These are phyloP conservation scores for Hirtodrosophila confusa DNA, from an alignment of 2,888 invertebrate species.

Conservation along the genomic window DNA sequence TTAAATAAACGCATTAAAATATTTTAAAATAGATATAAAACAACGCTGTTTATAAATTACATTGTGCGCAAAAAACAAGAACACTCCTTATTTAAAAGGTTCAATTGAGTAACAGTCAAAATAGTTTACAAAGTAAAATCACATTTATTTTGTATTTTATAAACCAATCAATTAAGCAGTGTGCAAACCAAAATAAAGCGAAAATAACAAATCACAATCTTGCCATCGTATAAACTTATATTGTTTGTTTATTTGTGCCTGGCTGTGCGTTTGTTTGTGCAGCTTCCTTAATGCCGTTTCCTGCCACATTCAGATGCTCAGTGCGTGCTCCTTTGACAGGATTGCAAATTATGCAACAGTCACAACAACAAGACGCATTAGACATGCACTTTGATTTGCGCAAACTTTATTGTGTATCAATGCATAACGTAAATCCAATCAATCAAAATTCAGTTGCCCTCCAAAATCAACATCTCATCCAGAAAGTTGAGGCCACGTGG, in stretches of 20 bases:
- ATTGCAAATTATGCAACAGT: conserved; percentile 71
- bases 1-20: too few species aligned
- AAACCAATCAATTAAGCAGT: too few species aligned
- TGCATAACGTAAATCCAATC: conserved; percentile 36
- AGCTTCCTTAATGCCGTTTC: conserved; percentile 39
- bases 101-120: too few species aligned
- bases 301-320: conserved; percentile 41
- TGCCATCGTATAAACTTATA: conserved; percentile 20
- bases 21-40: too few species aligned
- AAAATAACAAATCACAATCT: too few species aligned
- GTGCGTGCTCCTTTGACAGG: conserved; percentile 42
- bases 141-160: too few species aligned
- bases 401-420: conserved; percentile 64
- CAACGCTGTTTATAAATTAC: too few species aligned
- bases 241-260: conserved; percentile 18
- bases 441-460: conserved; percentile 83
- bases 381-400: conserved; percentile 71
- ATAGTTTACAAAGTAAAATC: too few species aligned
- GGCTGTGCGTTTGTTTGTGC: conserved; percentile 18
- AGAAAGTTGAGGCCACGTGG: conserved; percentile 87
- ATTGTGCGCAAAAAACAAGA: too few species aligned
- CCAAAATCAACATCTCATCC: conserved; percentile 83
- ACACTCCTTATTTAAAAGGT: too few species aligned
- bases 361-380: conserved; percentile 59
- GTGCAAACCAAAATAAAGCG: too few species aligned